A percentile compares a stretch with the other conserved stretches of the same genome.
phyloP scores from a whole-genome alignment of 2,113 vertebrate species.

The Pyxicephalus adspersus region DNA sequence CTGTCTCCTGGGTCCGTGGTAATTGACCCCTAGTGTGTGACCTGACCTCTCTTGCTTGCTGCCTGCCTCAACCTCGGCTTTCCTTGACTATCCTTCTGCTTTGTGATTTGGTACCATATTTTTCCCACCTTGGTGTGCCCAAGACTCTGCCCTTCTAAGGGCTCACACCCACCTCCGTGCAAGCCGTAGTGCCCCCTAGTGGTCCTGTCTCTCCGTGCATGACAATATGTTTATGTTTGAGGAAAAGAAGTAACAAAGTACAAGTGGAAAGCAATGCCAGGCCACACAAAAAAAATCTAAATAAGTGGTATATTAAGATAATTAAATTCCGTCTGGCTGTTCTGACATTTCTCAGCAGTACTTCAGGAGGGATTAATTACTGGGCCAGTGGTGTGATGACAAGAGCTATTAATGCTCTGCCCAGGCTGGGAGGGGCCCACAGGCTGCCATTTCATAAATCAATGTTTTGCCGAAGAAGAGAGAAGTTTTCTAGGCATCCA shows the following conservation, averaged over 20 bases:
- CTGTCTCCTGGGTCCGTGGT: too few species aligned
- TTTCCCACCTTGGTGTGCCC: too few species aligned
- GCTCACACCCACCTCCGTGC: too few species aligned
- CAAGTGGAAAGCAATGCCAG: neutral
- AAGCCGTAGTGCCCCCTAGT: too few species aligned
- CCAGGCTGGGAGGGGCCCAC: constrained; percentile 36
- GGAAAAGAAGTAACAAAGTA: constrained; percentile 7
- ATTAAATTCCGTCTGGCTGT: constrained; percentile 54
- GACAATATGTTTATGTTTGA: neutral
- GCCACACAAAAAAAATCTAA: constrained; percentile 28
- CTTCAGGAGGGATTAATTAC: constrained; percentile 54
- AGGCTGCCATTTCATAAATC: constrained; percentile 52
- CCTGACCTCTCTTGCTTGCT: too few species aligned
- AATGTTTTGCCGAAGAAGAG: constrained; percentile 52
- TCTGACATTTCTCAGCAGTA: constrained; percentile 53
- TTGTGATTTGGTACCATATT: too few species aligned
- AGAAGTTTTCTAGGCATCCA: constrained; percentile 55
- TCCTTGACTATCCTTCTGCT: too few species aligned
- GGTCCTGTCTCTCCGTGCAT: too few species aligned
- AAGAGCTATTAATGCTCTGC: constrained; percentile 53
- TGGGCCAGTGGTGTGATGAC: constrained; percentile 49
- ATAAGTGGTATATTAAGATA: constrained; percentile 55
- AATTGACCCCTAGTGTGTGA: too few species aligned
- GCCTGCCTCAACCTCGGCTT: too few species aligned
- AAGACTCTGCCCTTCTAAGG: too few species aligned